These are phyloP conservation scores for Colletes collaris DNA, from an alignment of 2,888 invertebrate species.

Conservation along the genomic window DNA sequence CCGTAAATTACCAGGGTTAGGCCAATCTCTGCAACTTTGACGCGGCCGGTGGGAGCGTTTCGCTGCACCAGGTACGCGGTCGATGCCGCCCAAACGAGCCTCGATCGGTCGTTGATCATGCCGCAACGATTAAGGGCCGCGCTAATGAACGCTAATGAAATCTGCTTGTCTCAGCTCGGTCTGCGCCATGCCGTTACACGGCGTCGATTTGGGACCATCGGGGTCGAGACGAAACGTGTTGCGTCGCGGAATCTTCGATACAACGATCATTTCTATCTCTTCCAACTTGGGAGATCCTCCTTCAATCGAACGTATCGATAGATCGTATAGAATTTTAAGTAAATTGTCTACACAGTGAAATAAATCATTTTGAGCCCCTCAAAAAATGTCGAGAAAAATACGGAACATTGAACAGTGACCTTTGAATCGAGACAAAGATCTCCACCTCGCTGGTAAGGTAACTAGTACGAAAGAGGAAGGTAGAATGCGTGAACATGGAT, in stretches of 20 bases:
- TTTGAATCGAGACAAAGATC: too few species aligned
- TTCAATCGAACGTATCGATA: too few species aligned
- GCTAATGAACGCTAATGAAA: slow-evolving; percentile 62
- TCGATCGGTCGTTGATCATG: slow-evolving; percentile 54
- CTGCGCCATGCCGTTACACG: not conserved
- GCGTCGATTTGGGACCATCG: not conserved
- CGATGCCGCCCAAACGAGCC: slow-evolving; percentile 41
- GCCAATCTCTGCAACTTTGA: slow-evolving; percentile 52
- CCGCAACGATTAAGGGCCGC: slow-evolving; percentile 46
- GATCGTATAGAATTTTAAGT: too few species aligned
- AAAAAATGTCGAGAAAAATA: too few species aligned
- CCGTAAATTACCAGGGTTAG: slow-evolving; percentile 68
- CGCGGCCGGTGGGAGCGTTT: slow-evolving; percentile 28
- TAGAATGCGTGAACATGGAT: too few species aligned
- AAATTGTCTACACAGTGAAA: too few species aligned
- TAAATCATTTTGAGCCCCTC: too few species aligned
- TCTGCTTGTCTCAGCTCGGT: slow-evolving; percentile 13
- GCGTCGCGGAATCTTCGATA: not conserved
- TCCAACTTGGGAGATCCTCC: too few species aligned
- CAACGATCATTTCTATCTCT: too few species aligned
- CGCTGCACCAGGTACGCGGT: slow-evolving; percentile 39
- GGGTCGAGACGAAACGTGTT: not conserved
- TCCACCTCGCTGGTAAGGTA: too few species aligned
- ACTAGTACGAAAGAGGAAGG: too few species aligned
- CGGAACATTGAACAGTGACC: too few species aligned